These are phyloP conservation scores for Bradypodion ventrale DNA, from an alignment of 2,797 vertebrate genomes.

Conservation along the genomic window DNA sequence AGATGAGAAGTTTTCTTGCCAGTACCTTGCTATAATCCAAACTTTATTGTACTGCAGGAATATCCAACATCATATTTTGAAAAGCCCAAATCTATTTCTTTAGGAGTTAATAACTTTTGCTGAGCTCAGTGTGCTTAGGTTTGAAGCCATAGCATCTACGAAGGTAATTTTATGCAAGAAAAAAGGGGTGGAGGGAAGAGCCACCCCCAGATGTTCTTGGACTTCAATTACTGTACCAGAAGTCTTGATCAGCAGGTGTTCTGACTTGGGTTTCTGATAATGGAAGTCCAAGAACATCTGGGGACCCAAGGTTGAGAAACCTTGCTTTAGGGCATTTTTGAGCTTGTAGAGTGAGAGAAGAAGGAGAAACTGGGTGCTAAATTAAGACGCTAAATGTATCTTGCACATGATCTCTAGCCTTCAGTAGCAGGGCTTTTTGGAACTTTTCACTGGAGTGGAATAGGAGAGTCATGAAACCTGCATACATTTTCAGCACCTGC, in stretches of 20 bases:
- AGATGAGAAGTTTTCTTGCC: neutral
- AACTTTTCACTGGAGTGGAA: neutral
- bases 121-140: neutral
- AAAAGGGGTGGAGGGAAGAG: too few relatives aligned
- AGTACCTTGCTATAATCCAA: neutral
- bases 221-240: too few relatives aligned
- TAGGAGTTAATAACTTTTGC: neutral
- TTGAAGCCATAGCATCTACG: neutral
- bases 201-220: too few relatives aligned
- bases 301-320: neutral
- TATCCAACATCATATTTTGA: fast-evolving
- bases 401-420: too few relatives aligned
- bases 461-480: neutral
- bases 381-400: neutral
- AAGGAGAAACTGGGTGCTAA: neutral
- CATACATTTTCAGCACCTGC: neutral
- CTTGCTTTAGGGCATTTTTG: neutral
- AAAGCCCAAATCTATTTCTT: neutral
- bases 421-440: neutral
- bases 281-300: too few relatives aligned
- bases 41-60: neutral
- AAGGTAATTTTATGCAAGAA: neutral
- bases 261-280: too few relatives aligned
- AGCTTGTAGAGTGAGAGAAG: neutral
- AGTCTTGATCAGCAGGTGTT: too few relatives aligned